Conservation (phyloP, 2,888 invertebrate species). For the Andricus quercusramuli region DNA sequence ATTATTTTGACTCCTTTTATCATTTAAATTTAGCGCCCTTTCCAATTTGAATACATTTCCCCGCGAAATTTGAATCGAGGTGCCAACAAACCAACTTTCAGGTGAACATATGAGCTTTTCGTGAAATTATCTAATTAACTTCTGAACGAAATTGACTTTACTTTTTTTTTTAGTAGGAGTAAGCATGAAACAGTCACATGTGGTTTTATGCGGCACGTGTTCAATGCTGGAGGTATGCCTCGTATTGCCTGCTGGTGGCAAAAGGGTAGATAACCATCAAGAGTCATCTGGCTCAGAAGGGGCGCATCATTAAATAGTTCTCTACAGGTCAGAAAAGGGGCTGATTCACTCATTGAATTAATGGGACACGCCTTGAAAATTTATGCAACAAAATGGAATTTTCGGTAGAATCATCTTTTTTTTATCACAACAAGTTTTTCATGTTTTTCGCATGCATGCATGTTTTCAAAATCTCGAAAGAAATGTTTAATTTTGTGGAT, state of each 20-base stretch:
- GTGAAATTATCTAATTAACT: not conserved
- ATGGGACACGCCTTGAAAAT: constrained; percentile 66
- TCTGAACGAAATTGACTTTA: constrained; percentile 19
- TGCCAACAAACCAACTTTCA: too few species aligned
- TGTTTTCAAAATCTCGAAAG: too few species aligned
- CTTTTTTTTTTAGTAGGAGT: too few species aligned
- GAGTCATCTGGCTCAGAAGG: constrained; percentile 73
- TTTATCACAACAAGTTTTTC: not conserved
- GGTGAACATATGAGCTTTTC: not conserved
- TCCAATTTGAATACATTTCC: too few species aligned
- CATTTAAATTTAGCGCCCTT: too few species aligned
- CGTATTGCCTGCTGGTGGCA: constrained; percentile 76
- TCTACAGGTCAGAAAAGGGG: constrained; percentile 56
- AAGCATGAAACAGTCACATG: constrained; percentile 47
- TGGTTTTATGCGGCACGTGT: constrained; percentile 67
- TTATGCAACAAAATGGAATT: not conserved
- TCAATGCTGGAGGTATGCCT: constrained; percentile 69
- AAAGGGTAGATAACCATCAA: constrained; percentile 76
- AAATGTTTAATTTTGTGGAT: too few species aligned
- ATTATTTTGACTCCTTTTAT: too few species aligned
- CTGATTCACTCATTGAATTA: constrained; percentile 76
- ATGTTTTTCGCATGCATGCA: too few species aligned
- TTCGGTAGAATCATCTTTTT: not conserved
- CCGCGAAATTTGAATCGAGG: too few species aligned
- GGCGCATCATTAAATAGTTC: constrained; percentile 62